Base-by-base conservation (phyloP, 2,797 vertebrate species). In the Meriones psammophilus region DNA sequence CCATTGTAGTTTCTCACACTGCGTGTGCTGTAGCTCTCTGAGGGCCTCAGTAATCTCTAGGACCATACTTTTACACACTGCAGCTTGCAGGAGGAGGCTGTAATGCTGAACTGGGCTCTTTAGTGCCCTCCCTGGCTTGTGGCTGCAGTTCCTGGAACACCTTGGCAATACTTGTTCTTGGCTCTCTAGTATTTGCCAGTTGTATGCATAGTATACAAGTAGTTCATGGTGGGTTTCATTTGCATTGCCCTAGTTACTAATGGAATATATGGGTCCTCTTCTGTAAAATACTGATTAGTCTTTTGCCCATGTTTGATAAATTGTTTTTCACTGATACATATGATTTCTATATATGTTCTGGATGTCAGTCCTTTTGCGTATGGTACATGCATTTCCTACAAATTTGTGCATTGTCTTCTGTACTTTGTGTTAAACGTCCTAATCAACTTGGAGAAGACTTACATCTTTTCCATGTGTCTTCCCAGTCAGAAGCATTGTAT, bases 311-410 rank as follows among this genome's bases (percentile, higher is more conserved):
- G 87, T 94, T 96, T 94, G 2, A 91, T 86, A 42, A 73, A 30
- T 74, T 92, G 20, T 78, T n/a, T 95, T 77, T 81, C 64, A 92
- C 68, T 74, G 28, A 96, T 54, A 73, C 12, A 28, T 83, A 74
- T n/a, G 58, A 46, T 95, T 91, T 94, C 86, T 95, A 58, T 91
- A 46, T 89, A 71, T 92, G 92, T 89, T 95, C 74, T 90, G 42
- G 56, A 56, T 64, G 42, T 88, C 62, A 89, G 15, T 78, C 66
- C 84, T 80, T 80, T 89, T 90, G 89, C 94, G 93, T 12, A 33
- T 73, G 54, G 81, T 90, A 62, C 62, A 58, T 87, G n/a, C 76
- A 80, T 89, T 66, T 91, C 85, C 64, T 94, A 36, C 71, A 89
- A 5, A 77, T 96, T 36, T 74, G 62, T 89, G 18, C 78, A 79